Evolutionary conservation across 2,888 invertebrate genomes (phyloP).

Genomic region (Eupithecia vulgata): DNA sequence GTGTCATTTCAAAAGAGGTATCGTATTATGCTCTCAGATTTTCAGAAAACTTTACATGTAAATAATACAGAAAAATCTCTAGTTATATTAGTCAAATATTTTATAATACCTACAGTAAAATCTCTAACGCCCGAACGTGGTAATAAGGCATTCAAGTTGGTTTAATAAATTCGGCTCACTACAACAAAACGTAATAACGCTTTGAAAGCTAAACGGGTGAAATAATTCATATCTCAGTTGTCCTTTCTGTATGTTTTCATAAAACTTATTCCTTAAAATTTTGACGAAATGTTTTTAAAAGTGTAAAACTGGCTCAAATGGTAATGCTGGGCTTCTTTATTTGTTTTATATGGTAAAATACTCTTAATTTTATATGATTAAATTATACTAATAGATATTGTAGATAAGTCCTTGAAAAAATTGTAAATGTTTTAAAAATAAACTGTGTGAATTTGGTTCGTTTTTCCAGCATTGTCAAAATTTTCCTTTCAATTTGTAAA

Average conservation of each 20-base stretch:
- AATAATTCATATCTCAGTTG: slow-evolving; percentile 31
- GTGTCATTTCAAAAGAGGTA: background rate
- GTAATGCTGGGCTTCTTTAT: background rate
- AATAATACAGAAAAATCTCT: background rate
- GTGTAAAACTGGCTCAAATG: slow-evolving; percentile 1
- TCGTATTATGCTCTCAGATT: background rate
- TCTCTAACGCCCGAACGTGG: background rate
- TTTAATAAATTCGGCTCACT: slow-evolving; percentile 28
- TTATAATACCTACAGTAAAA: background rate
- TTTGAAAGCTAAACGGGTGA: slow-evolving; percentile 25
- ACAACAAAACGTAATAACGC: slow-evolving; percentile 15
- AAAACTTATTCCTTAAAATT: background rate
- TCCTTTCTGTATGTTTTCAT: slow-evolving; percentile 14
- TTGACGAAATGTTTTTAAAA: background rate
- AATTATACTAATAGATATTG: background rate
- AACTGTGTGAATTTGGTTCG: background rate
- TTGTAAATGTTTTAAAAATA: background rate
- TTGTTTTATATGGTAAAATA: background rate
- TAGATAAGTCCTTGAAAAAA: background rate
- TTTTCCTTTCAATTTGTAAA: slow-evolving; percentile 43
- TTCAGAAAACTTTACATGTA: background rate
- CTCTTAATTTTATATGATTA: background rate
- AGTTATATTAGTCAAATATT: background rate
- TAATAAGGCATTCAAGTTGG: slow-evolving; percentile 23
- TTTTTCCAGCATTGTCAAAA: slow-evolving; percentile 19